Evolutionary conservation across 2,888 invertebrate genomes (phyloP), one percentile per base, ranked within the genome.

Genomic region (Rutpela maculata): DNA sequence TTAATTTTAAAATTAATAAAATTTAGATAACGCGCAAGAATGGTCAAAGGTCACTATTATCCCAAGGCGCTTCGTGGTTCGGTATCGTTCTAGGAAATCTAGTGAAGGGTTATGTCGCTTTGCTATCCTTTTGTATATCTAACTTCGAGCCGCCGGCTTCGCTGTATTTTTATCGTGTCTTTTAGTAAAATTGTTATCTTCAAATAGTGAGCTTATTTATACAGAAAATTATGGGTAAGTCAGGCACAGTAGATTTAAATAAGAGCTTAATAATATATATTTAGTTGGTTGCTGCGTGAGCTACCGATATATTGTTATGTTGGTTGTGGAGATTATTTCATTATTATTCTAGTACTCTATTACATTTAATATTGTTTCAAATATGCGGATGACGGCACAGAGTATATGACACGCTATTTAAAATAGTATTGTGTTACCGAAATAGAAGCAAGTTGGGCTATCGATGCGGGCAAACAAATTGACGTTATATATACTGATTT

Each of bases 41-140:
- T 11, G 70, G 62, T 75, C 75, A 70, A 38, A 75, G 70, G 75
- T 70, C 57, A 31, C 31, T 35, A n/a, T 62, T 63, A 19, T 57
- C 71, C 55, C 65, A 50, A 72, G 76, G 80, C 77, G 57, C 60
- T 82, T 82, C 81, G 80, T 80, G 81, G 77, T 22, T 73, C 63
- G 75, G 73, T 82, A 82, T 82, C 81, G 79, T 80, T 82, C 80
- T 74, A 82, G 81, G 81, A 82, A 82, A 82, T 82, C 81, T 82
- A 74, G 59, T 35, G 50, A 68, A 78, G 81, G 79, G 80, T 82
- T 80, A 80, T 81, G 81, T 81, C 79, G 81, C 76, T 81, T 75
- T 68, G 74, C 78, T 80, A 81, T 80, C 80, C 81, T 82, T 80
- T 65, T 80, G 80, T 79, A 78, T 80, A 82, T 82, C 81, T 80